Evolutionary conservation across 2,888 invertebrate genomes (phyloP).

Genomic region (Chymomyza fuscimana): DNA sequence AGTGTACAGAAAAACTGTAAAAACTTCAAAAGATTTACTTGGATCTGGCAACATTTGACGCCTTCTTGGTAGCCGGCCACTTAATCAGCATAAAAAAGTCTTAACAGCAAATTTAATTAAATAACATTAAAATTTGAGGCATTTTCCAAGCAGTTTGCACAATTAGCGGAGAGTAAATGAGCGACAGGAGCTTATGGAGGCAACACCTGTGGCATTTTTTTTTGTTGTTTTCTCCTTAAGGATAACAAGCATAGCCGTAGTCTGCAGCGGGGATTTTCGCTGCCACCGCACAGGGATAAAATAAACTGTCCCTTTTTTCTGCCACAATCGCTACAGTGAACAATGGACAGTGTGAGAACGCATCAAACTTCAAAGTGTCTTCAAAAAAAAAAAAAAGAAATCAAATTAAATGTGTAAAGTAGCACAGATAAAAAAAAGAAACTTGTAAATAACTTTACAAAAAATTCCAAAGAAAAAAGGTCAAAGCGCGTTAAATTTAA

Average conservation of each 20-base stretch:
- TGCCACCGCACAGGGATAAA: not conserved
- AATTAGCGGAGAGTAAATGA: slow-evolving; percentile 64
- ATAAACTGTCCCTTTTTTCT: not conserved
- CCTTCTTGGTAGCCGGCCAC: slow-evolving; percentile 49
- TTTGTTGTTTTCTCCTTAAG: slow-evolving; percentile 12
- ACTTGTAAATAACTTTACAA: slow-evolving; percentile 49
- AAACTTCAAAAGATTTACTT: not conserved
- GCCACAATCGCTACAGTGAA: not conserved
- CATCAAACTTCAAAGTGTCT: slow-evolving; percentile 61
- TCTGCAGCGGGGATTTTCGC: not conserved
- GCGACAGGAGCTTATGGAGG: slow-evolving; percentile 64
- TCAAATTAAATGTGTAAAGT: slow-evolving; percentile 70
- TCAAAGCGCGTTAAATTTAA: slow-evolving; percentile 66
- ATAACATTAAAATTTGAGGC: slow-evolving; percentile 59
- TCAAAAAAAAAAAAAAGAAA: slow-evolving; percentile 48
- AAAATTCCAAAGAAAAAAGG: slow-evolving; percentile 50
- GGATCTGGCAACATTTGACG: slow-evolving; percentile 12
- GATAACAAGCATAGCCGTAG: slow-evolving; percentile 1
- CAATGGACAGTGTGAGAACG: slow-evolving; percentile 31
- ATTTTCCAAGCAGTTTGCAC: slow-evolving; percentile 44
- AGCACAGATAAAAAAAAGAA: slow-evolving; percentile 57
- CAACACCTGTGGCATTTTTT: slow-evolving; percentile 64
- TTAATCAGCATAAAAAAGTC: slow-evolving; percentile 68
- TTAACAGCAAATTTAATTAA: slow-evolving; percentile 65
- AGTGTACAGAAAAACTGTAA: not conserved